Base-by-base conservation (phyloP, 2,113 vertebrate genomes). In the Synodontis membranacea region DNA sequence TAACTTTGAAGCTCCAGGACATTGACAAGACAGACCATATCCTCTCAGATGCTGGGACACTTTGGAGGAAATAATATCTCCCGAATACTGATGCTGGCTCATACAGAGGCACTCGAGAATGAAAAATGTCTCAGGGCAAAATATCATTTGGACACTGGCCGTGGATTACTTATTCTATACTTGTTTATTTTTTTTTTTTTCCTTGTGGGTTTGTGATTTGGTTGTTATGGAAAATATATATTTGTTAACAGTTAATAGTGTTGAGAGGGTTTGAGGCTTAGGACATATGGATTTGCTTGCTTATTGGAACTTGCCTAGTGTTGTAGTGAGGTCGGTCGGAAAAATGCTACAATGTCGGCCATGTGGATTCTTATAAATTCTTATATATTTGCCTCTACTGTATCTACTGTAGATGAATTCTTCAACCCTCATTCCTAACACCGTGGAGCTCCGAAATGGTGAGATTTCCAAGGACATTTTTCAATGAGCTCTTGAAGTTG, bases 61-160 rank as follows among this genome's bases (percentile, higher is more conserved):
- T 76, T 48, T 76, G 54, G 8, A 76, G 54, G 84, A 48, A 80
- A 25, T 62, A 74, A 17, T 11, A 31, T 72, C 19, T 31, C 5
- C 14, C 1, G 34, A 42, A 84, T 54, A 58, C 48, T 54, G 31
- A 74, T 84, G 48, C 9, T 42, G 37, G 66, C 42, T 82, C 39
- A 46, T 64, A 46, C 28, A 48, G 44, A 17, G 44, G 28, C 1
- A 44, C 54, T 80, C 4, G 42, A n/a, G 42, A n/a, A 6, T 64
- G 39, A 64, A 82, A 82, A 82, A 64, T 82, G 12, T 78, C 46
- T n/a, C 14, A 34, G n/a, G 39, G 58, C 39, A 46, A 82, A 60
- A 31, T 82, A 46, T 64, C 14, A n/a, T 19, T 44, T 46, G 58
- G 80, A 48, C 23, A 19, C 64, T n/a, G 56, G 25, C 44, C 0